Percentiles rank a stretch among this genome's conserved stretches.
phyloP scores from a whole-genome alignment of 2,888 invertebrate genomes.

The Rhynchonema sp. region DNA sequence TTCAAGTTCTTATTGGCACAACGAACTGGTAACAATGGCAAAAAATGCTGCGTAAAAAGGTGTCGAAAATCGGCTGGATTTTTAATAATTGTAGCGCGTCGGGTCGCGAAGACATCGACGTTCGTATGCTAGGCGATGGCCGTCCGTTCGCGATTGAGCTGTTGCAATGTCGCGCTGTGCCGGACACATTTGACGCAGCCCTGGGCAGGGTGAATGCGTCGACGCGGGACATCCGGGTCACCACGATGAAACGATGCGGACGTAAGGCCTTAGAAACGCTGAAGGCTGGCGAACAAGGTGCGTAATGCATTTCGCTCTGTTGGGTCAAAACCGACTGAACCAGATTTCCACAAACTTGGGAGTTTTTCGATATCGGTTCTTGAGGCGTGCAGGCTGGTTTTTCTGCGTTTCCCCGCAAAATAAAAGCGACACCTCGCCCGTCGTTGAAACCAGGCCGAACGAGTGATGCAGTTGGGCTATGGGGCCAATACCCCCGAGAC shows the following conservation, averaged over 20 bases:
- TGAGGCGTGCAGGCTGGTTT: no score
- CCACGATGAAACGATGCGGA: constrained; percentile 12
- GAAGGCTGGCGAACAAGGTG: not conserved
- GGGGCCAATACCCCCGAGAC: no score
- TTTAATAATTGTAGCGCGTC: constrained; percentile 43
- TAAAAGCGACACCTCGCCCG: no score
- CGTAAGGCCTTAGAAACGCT: not conserved
- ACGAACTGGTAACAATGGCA: no score
- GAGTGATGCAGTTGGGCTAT: no score
- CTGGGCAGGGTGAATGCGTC: constrained; percentile 13
- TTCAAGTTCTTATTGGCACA: no score
- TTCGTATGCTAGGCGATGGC: constrained; percentile 60
- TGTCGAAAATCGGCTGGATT: not conserved
- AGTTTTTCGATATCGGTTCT: no score
- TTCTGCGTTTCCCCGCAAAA: no score
- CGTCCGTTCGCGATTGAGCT: constrained; percentile 80
- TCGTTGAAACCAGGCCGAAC: no score
- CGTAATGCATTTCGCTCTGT: no score
- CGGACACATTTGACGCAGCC: not conserved
- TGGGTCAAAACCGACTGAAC: not conserved
- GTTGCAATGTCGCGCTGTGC: constrained; percentile 19
- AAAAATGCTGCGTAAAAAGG: no score
- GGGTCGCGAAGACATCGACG: constrained; percentile 91
- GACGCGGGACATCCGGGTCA: constrained; percentile 11
- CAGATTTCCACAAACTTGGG: no score